Evolutionary conservation across 2,113 vertebrate species (phyloP).

Genomic region (mouse (Mus musculus)): DNA sequence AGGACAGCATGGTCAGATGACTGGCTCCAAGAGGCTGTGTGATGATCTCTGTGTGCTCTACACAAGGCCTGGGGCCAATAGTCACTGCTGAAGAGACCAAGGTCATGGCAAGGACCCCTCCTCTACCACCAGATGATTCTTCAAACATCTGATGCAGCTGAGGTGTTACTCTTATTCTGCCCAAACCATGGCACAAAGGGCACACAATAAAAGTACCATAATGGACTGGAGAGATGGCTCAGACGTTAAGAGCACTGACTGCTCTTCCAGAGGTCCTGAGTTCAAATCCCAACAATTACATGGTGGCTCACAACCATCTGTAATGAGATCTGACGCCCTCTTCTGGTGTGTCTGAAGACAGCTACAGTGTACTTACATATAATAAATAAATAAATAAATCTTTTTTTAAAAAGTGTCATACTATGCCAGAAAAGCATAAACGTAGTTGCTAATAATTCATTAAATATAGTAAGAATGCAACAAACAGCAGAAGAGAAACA

Average conservation of each 20-base stretch:
- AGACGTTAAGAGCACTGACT: too few relatives aligned
- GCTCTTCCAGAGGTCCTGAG: too few relatives aligned
- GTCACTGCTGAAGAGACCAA: constrained; percentile 44
- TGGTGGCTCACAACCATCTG: too few relatives aligned
- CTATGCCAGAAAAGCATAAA: not conserved
- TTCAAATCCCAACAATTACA: too few relatives aligned
- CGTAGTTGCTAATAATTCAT: not conserved
- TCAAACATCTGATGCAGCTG: not conserved
- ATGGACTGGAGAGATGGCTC: too few relatives aligned
- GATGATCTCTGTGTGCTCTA: constrained; percentile 49
- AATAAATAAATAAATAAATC: too few relatives aligned
- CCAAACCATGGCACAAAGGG: not conserved
- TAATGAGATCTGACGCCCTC: too few relatives aligned
- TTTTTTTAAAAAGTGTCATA: not conserved
- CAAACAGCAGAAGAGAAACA: not conserved
- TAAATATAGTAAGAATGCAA: not conserved
- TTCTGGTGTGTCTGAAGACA: too few relatives aligned
- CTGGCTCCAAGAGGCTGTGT: constrained; percentile 5
- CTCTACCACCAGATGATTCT: not conserved
- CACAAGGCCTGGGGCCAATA: constrained; percentile 4
- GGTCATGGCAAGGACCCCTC: constrained; percentile 30
- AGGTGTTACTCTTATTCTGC: not conserved
- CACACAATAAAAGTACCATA: too few relatives aligned
- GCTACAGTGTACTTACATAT: too few relatives aligned
- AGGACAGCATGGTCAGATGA: not conserved